Conservation (phyloP, 2,797 vertebrate species). For the Oreonectes daqikongensis region DNA sequence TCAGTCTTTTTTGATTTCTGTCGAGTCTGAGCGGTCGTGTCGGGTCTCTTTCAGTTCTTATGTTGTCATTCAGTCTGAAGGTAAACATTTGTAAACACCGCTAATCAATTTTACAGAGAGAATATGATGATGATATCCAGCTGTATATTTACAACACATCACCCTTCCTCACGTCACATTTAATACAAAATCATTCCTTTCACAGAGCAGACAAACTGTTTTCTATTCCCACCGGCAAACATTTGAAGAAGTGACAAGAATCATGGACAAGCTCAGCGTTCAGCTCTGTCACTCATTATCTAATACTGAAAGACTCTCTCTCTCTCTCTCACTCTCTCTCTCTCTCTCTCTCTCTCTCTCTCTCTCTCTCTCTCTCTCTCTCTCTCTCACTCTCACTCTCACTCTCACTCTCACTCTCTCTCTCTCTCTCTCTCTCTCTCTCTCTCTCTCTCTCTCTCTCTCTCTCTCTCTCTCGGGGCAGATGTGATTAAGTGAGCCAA, state of each 20-base stretch:
- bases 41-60: neutral
- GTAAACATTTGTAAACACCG: slow-evolving; percentile 43
- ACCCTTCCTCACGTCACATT: slow-evolving; percentile 34
- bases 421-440: too few relatives aligned
- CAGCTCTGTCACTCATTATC: slow-evolving; percentile 52
- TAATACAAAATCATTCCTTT: slow-evolving; percentile 37
- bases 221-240: slow-evolving; percentile 24
- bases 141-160: slow-evolving; percentile 11
- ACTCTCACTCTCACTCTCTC: too few relatives aligned
- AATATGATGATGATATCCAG: slow-evolving; percentile 22
- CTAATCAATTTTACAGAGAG: slow-evolving; percentile 33
- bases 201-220: neutral
- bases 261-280: slow-evolving; percentile 36
- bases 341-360: too few relatives aligned
- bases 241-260: slow-evolving; percentile 44
- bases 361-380: too few relatives aligned
- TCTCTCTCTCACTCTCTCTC: too few relatives aligned
- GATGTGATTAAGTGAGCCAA: slow-evolving; percentile 62
- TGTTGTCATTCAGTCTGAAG: slow-evolving; percentile 12
- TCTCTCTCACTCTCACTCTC: too few relatives aligned
- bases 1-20: neutral
- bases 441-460: too few relatives aligned
- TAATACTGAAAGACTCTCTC: slow-evolving; percentile 55
- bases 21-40: slow-evolving; percentile 4
- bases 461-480: slow-evolving; percentile 45